phyloP scores from a whole-genome alignment of 2,888 invertebrate genomes.

The Meiosimyza decipiens region DNA sequence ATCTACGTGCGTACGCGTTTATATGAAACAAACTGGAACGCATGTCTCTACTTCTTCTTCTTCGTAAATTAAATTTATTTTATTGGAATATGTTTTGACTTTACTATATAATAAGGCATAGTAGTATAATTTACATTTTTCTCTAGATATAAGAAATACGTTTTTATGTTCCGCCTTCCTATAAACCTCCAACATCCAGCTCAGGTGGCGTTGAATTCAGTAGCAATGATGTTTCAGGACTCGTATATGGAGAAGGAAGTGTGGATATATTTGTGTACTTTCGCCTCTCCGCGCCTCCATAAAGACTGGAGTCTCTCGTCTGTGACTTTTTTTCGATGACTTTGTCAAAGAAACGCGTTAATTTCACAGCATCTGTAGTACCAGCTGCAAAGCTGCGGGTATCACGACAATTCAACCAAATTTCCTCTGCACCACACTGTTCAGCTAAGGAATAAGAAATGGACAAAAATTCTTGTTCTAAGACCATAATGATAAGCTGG shows the following conservation, averaged over 20 bases:
- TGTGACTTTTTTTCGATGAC: constrained; percentile 68
- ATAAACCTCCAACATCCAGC: constrained; percentile 30
- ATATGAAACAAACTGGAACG: too few relatives aligned
- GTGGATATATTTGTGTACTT: constrained; percentile 25
- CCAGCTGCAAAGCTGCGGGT: constrained; percentile 90
- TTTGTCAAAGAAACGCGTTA: constrained; percentile 94
- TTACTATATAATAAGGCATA: too few relatives aligned
- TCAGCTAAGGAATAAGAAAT: constrained; percentile 72
- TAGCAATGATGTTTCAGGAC: constrained; percentile 27
- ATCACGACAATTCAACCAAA: constrained; percentile 82
- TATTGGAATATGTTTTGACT: too few relatives aligned
- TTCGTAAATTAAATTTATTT: too few relatives aligned
- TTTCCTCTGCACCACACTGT: constrained; percentile 94
- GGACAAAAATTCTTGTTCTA: not conserved
- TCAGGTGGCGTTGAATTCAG: constrained; percentile 4
- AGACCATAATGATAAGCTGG: not conserved
- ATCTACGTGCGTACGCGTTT: too few relatives aligned
- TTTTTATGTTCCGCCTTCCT: constrained; percentile 16
- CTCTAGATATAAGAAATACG: too few relatives aligned
- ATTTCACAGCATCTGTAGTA: constrained; percentile 91
- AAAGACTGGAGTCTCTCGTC: constrained; percentile 49
- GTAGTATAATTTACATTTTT: too few relatives aligned
- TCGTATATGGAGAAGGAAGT: constrained; percentile 26
- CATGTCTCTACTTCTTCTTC: too few relatives aligned
- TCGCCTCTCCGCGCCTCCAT: constrained; percentile 45